These are phyloP conservation scores for Drosophila trichaetosa DNA, from an alignment of 2,888 invertebrate species.

Conservation along the genomic window DNA sequence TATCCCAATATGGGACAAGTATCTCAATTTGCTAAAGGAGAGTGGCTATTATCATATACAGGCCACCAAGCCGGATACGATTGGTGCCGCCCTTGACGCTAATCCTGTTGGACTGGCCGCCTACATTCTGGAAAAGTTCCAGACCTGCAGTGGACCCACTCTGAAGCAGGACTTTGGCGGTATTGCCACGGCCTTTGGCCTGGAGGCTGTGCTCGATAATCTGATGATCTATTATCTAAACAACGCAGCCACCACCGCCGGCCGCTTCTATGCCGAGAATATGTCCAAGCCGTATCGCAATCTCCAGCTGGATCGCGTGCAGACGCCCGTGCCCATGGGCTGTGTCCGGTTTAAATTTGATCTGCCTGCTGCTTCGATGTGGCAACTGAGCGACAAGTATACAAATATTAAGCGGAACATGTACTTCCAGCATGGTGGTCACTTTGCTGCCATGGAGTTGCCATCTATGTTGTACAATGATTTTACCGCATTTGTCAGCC, in stretches of 20 bases:
- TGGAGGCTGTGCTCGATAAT: slow-evolving; percentile 88
- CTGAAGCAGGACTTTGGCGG: slow-evolving; percentile 82
- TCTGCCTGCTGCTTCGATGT: slow-evolving; percentile 87
- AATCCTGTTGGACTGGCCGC: slow-evolving; percentile 93
- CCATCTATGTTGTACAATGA: slow-evolving; percentile 90
- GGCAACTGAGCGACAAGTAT: slow-evolving; percentile 87
- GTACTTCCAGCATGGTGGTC: slow-evolving; percentile 90
- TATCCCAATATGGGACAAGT: slow-evolving; percentile 84
- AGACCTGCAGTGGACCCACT: slow-evolving; percentile 89
- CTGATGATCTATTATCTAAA: slow-evolving; percentile 93
- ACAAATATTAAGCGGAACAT: slow-evolving; percentile 89
- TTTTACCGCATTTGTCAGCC: slow-evolving; percentile 87
- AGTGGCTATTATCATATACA: slow-evolving; percentile 91
- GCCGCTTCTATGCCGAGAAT: slow-evolving; percentile 89
- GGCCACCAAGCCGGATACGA: slow-evolving; percentile 94
- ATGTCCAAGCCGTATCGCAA: slow-evolving; percentile 70
- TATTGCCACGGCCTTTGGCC: slow-evolving; percentile 85
- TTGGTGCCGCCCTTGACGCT: slow-evolving; percentile 86
- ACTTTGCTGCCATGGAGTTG: slow-evolving; percentile 93
- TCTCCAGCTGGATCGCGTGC: slow-evolving; percentile 85
- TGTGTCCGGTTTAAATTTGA: slow-evolving; percentile 91
- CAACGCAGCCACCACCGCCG: slow-evolving; percentile 89
- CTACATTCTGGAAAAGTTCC: slow-evolving; percentile 95
- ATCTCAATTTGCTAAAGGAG: slow-evolving; percentile 83
- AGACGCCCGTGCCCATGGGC: slow-evolving; percentile 89